Evolutionary conservation across 2,113 vertebrate genomes (phyloP).

Genomic region (Chionis minor): DNA sequence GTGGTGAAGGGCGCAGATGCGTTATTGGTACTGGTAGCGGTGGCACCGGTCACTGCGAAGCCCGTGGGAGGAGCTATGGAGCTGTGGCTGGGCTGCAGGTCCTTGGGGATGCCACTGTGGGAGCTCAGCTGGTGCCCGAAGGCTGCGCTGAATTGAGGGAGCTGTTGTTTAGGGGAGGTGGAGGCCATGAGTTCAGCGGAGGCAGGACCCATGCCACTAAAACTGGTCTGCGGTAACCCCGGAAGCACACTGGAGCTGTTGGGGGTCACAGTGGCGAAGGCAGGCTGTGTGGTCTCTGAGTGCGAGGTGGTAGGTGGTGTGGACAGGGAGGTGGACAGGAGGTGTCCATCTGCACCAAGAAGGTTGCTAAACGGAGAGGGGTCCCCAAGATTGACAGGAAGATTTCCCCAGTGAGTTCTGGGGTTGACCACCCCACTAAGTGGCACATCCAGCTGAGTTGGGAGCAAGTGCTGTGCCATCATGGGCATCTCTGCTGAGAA

Average conservation of each 20-base stretch:
- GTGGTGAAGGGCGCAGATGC: conserved; percentile 86
- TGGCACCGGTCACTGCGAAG: conserved; percentile 91
- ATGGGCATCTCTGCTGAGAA: conserved; percentile 92
- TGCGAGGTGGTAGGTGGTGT: conserved; percentile 92
- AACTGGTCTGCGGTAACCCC: conserved; percentile 88
- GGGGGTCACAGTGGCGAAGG: conserved; percentile 86
- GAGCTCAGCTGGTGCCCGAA: conserved; percentile 97
- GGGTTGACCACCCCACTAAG: conserved; percentile 88
- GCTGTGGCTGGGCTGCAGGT: conserved; percentile 99
- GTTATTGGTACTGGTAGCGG: conserved; percentile 92
- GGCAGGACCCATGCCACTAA: conserved; percentile 84
- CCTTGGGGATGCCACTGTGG: conserved; percentile 99
- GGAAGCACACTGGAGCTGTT: conserved; percentile 86
- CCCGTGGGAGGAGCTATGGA: conserved; percentile 96
- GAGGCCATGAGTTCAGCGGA: conserved; percentile 88
- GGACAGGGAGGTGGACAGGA: conserved; percentile 95
- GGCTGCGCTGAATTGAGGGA: conserved; percentile 98
- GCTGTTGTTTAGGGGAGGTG: conserved; percentile 92
- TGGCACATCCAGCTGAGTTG: conserved; percentile 87
- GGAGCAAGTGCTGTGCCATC: conserved; percentile 84
- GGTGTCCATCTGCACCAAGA: conserved; percentile 90
- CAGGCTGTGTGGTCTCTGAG: conserved; percentile 92
- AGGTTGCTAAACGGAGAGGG: conserved; percentile 92
- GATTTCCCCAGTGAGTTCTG: conserved; percentile 91
- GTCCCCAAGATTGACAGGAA: conserved; percentile 89